Evolutionary conservation across 2,888 invertebrate species (phyloP), one percentile per base, ranked within the genome.

Genomic region (Oligia fasciuncula): DNA sequence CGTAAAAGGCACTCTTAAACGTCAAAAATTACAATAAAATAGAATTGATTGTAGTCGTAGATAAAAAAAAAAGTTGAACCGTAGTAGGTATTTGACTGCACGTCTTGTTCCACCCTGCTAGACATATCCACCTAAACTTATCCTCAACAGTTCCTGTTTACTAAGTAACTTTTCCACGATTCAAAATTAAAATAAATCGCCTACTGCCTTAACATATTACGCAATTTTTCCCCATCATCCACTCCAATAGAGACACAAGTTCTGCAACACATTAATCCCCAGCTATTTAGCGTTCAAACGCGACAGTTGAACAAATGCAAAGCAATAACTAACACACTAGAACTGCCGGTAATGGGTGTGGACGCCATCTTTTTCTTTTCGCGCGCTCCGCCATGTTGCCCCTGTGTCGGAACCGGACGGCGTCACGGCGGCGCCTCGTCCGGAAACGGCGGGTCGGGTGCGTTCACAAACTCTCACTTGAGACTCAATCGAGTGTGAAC

Each of bases 381-480:
- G 89, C 91, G 89, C 91, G 85, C 75, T 85, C 89, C 85, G 89
- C 90, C 90, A 90, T 91, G 86, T 88, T 89, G 85, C 90, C 89
- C 83, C 85, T 86, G 77, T 85, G 89, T 89, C 90, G 91, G 91
- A 90, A 93, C 94, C 94, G 95, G 95, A 94, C 95, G 95, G 95
- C 95, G 95, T 92, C 95, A 90, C 83, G 88, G 84, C 94, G 95
- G 94, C 95, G 95, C 95, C 95, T 91, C 89, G 86, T 85, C 91
- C 93, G 94, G 93, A 93, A 93, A 93, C 93, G 91, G 90, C 91
- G 93, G 92, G 92, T 93, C 93, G 92, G 92, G 91, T 90, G 92
- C 93, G 92, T 91, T 93, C 93, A 89, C 90, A 91, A 92, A 92
- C 93, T 92, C 93, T 92, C 94, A 94, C 95, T 95, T 91, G 90